Percentiles rank a stretch among this genome's conserved stretches.
phyloP scores from a whole-genome alignment of 2,888 invertebrate genomes.

The Anarsia innoxiella region DNA sequence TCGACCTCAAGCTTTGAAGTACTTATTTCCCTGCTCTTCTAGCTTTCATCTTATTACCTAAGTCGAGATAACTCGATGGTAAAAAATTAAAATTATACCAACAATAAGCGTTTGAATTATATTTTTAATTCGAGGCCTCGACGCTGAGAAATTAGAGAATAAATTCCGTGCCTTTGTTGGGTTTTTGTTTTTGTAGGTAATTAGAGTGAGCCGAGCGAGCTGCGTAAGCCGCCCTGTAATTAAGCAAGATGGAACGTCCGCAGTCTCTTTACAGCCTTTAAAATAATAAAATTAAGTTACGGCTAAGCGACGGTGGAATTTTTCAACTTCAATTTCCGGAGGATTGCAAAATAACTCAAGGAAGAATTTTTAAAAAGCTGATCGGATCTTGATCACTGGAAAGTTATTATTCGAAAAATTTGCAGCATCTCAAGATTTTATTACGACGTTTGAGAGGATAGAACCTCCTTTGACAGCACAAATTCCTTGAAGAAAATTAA shows the following conservation, averaged over 20 bases:
- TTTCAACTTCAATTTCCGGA: constrained; percentile 13
- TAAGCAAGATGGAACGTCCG: constrained; percentile 58
- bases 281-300: constrained; percentile 54
- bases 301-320: constrained; percentile 30
- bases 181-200: constrained; percentile 66
- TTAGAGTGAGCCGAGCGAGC: constrained; percentile 57
- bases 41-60: neutral
- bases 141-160: constrained; percentile 60
- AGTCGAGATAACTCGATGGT: neutral
- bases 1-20: constrained; percentile 12
- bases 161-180: constrained; percentile 54
- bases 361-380: too few species aligned
- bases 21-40: neutral
- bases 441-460: too few species aligned
- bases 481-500: too few species aligned
- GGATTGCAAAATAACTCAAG: too few species aligned
- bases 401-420: too few species aligned
- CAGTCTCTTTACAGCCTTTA: constrained; percentile 46
- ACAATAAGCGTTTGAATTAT: constrained; percentile 44
- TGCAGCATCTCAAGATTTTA: too few species aligned
- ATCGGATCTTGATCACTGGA: too few species aligned
- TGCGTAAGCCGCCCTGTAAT: constrained; percentile 53
- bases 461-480: too few species aligned
- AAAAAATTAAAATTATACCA: constrained; percentile 34
- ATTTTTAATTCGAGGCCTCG: constrained; percentile 51